These are phyloP conservation scores for Plodia interpunctella DNA, from an alignment of 1,140 invertebrate species.

Conservation along the genomic window DNA sequence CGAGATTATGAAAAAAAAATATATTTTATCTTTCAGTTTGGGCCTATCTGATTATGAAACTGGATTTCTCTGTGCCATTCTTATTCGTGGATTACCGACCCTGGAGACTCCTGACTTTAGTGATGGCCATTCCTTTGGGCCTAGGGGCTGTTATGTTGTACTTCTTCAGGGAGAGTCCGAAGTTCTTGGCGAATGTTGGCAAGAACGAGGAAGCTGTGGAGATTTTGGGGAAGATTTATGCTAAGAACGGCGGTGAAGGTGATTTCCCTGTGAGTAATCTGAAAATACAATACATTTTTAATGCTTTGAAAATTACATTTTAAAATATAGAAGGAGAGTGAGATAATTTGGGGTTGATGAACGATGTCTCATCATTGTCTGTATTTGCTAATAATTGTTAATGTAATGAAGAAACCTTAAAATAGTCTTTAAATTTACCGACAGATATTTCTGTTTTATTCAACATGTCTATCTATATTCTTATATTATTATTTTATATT, in stretches of 20 bases:
- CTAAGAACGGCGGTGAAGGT: conserved; percentile 66
- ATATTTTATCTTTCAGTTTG: conserved; percentile 33
- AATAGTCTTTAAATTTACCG: too few species aligned
- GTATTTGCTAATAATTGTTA: too few species aligned
- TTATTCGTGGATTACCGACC: conserved; percentile 73
- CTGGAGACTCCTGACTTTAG: conserved; percentile 82
- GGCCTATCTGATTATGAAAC: conserved; percentile 68
- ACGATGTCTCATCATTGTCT: too few species aligned
- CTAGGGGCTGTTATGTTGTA: conserved; percentile 77
- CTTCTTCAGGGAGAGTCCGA: conserved; percentile 83
- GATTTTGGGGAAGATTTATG: conserved; percentile 76
- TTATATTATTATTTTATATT: too few species aligned
- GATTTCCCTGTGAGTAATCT: conserved; percentile 43
- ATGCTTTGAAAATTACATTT: too few species aligned
- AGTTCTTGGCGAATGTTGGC: conserved; percentile 80
- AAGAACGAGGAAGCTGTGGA: conserved; percentile 75
- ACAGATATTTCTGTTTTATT: too few species aligned
- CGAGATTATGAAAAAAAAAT: neutral
- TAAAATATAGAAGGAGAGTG: too few species aligned
- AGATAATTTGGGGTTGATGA: too few species aligned
- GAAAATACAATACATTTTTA: too few species aligned
- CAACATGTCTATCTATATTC: too few species aligned
- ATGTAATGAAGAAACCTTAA: too few species aligned
- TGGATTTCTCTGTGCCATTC: conserved; percentile 55
- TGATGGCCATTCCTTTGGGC: conserved; percentile 81